Conservation (phyloP, 2,888 invertebrate species). For the Volucella inflata region DNA sequence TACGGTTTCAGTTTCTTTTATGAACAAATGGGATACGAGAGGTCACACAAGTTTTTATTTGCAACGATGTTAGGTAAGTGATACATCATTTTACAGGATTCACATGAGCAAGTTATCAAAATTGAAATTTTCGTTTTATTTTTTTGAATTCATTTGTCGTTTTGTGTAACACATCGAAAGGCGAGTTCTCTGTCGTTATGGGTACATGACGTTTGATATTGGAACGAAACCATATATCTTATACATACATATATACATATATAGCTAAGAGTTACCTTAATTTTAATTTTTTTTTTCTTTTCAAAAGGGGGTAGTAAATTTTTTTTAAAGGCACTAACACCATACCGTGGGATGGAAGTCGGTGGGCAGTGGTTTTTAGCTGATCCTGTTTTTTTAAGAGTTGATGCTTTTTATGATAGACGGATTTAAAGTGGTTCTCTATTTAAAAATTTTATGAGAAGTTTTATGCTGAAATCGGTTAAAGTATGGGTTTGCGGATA, state of each 20-base stretch:
- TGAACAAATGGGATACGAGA: slow-evolving; percentile 16
- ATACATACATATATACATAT: too few relatives aligned
- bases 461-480: not conserved
- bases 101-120: slow-evolving; percentile 45
- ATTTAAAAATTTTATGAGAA: not conserved
- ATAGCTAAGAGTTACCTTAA: too few relatives aligned
- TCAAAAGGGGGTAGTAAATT: not conserved
- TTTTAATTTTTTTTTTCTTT: not conserved
- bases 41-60: not conserved
- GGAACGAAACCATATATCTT: too few relatives aligned
- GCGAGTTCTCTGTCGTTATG: not conserved
- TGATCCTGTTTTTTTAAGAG: not conserved
- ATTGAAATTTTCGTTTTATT: slow-evolving; percentile 43
- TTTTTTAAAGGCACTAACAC: slow-evolving; percentile 3
- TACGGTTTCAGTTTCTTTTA: slow-evolving; percentile 45
- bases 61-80: slow-evolving; percentile 65
- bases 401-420: slow-evolving; percentile 7
- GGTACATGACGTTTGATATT: not conserved
- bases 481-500: not conserved
- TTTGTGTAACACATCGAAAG: not conserved
- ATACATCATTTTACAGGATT: slow-evolving; percentile 60
- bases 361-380: not conserved
- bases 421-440: not conserved
- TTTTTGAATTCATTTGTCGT: slow-evolving; percentile 11
- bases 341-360: not conserved